A percentile compares a stretch with the other conserved stretches of the same genome.
These are phyloP conservation scores for Mnemiopsis leidyi DNA, from an alignment of 37 sponge, comb jelly and placozoan species.

Conservation along the genomic window DNA sequence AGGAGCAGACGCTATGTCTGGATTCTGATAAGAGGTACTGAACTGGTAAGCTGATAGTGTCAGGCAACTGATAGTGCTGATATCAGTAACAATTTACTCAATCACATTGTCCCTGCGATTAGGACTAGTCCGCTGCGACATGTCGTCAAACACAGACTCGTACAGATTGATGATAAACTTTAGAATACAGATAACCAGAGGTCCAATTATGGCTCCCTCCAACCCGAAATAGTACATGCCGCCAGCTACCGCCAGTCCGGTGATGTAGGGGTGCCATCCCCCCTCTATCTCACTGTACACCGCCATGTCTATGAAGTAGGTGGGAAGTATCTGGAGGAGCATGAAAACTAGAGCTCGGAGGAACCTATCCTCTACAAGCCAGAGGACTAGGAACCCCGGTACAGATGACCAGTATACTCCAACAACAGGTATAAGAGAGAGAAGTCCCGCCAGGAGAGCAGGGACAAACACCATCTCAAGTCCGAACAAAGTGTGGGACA, in stretches of 20 bases:
- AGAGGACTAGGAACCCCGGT: constrained; percentile 85
- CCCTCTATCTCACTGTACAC: constrained; percentile 93
- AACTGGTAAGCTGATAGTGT: too few relatives aligned
- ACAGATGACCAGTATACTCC: constrained; percentile 91
- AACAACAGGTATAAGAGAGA: constrained; percentile 85
- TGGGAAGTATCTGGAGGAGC: constrained; percentile 77
- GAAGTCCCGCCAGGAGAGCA: constrained; percentile 79
- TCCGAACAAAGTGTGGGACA: constrained; percentile 80
- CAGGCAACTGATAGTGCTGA: too few relatives aligned
- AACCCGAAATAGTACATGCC: constrained; percentile 91
- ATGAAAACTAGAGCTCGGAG: constrained; percentile 71
- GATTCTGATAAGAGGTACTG: too few relatives aligned
- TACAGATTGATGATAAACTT: constrained; percentile 74
- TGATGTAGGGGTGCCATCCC: constrained; percentile 94
- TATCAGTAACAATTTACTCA: too few relatives aligned
- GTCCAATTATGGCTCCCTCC: constrained; percentile 97
- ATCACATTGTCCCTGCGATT: not conserved
- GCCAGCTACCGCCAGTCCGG: constrained; percentile 92
- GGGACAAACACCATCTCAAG: constrained; percentile 84
- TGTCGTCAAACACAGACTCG: not conserved
- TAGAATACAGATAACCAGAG: constrained; percentile 85
- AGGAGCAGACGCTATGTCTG: too few relatives aligned
- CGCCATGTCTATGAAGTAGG: constrained; percentile 79
- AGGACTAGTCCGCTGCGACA: not conserved
- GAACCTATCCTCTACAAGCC: constrained; percentile 76